A percentile compares a stretch with the other conserved stretches of the same genome.
phyloP scores from a whole-genome alignment of 2,797 vertebrate species.

The Stomatorhinus walkeri region DNA sequence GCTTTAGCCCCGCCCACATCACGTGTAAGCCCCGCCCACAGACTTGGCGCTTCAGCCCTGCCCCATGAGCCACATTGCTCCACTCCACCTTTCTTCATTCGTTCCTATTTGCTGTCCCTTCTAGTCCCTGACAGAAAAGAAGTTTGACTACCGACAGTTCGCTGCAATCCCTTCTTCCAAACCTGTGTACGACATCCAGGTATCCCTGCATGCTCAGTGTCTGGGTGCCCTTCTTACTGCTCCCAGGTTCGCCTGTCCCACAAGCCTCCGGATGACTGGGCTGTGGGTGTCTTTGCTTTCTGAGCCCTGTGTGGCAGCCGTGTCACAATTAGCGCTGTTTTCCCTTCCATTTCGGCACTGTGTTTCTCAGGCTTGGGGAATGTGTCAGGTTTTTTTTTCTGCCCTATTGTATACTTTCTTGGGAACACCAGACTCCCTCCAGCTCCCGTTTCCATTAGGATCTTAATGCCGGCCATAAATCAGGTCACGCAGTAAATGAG shows the following conservation, averaged over 20 bases:
- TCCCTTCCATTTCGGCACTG: constrained; percentile 1
- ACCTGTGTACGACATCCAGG: constrained; percentile 96
- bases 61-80: not conserved
- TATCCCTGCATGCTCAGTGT: constrained; percentile 76
- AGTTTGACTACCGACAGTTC: constrained; percentile 99
- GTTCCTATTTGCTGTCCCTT: constrained; percentile 68
- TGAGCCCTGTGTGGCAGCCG: not conserved
- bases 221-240: constrained; percentile 9
- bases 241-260: not conserved
- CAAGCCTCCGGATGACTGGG: constrained; percentile 6
- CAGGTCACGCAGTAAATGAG: not conserved
- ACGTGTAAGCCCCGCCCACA: not conserved
- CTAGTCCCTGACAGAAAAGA: constrained; percentile 97
- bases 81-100: constrained; percentile 34
- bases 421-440: not conserved
- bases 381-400: not conserved
- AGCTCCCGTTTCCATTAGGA: not conserved
- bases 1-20: not conserved
- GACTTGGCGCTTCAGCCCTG: not conserved
- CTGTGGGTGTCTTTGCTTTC: constrained; percentile 4
- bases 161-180: constrained; percentile 99
- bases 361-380: not conserved
- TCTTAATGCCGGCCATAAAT: not conserved
- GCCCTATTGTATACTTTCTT: not conserved
- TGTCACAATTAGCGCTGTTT: not conserved